phyloP scores from a whole-genome alignment of 2,797 vertebrate species.

The Anisognathus igniventris region DNA sequence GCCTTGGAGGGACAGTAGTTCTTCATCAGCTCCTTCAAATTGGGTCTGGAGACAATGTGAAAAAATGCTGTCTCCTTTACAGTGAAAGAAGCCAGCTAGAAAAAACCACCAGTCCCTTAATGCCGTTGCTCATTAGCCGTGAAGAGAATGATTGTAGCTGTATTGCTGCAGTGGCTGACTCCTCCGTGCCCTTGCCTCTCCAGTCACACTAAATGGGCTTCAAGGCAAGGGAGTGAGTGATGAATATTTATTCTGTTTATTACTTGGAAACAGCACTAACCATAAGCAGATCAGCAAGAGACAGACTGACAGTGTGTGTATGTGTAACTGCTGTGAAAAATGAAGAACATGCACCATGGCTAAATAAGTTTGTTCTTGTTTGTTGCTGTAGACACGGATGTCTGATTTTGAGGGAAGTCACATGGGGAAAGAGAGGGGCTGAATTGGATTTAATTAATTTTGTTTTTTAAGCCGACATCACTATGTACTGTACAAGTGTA shows the following conservation, averaged over 20 bases:
- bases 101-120: not conserved
- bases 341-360: not conserved
- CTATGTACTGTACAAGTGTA: not conserved
- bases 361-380: not conserved
- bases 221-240: not conserved
- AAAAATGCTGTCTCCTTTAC: constrained; percentile 9
- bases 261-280: not conserved
- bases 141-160: not conserved
- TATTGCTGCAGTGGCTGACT: not conserved
- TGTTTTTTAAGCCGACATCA: not conserved
- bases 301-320: not conserved
- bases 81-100: not conserved
- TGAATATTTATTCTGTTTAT: not conserved
- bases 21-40: constrained; percentile 62
- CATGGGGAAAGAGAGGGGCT: not conserved
- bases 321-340: not conserved
- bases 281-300: not conserved
- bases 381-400: not conserved
- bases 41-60: constrained; percentile 34
- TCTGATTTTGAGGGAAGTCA: not conserved
- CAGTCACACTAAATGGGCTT: not conserved
- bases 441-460: not conserved
- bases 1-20: constrained; percentile 63
- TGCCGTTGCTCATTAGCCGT: not conserved
- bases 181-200: not conserved